Base-by-base conservation (phyloP, 2,888 invertebrate genomes). In the Heteromurus nitidus region DNA sequence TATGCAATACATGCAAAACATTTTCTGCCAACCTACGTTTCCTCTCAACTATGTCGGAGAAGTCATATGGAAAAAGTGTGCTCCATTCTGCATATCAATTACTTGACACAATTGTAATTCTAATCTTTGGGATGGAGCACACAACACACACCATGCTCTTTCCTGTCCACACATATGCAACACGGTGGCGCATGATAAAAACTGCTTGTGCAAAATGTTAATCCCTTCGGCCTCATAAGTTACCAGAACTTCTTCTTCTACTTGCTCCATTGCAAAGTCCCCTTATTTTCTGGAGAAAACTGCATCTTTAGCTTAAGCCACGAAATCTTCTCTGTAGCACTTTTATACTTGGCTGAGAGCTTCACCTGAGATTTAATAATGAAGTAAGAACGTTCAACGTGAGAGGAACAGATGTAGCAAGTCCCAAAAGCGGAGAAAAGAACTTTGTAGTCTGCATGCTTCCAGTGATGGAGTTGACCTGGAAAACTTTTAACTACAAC, bases 321-420 rank as follows among this genome's bases (percentile, higher is more conserved):
- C n/a, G 11, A n/a, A 47, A 13, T 5, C n/a, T 47, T 47, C 11
- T 47, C n/a, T n/a, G n/a, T n/a, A n/a, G n/a, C n/a, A n/a, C n/a
- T n/a, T n/a, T n/a, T n/a, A n/a, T n/a, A n/a, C n/a, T n/a, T n/a
- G n/a, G n/a, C n/a, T n/a, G n/a, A 11, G 47, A 11, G 31, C 31
- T 62, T 30, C 62, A 62, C 62, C 62, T 62, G 62, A 62, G 62
- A 62, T 62, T 62, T 62, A 55, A 55, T 55, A 55, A 55, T 30
- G 26, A 58, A 50, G 18, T 50, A 55, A 55, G 55, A 55, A 55
- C 22, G 11, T 47, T 3, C 16, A 13, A 36, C 13, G 36, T 36
- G 47, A 13, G 7, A 13, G 47, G 47, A 47, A 16, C 11, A 36
- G 36, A 5, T 36, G n/a, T 36, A 36, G 36, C 5, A 5, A 9